phyloP scores from a whole-genome alignment of 35 echinoderm and acorn worm species.

The Ophioderma brevispina region DNA sequence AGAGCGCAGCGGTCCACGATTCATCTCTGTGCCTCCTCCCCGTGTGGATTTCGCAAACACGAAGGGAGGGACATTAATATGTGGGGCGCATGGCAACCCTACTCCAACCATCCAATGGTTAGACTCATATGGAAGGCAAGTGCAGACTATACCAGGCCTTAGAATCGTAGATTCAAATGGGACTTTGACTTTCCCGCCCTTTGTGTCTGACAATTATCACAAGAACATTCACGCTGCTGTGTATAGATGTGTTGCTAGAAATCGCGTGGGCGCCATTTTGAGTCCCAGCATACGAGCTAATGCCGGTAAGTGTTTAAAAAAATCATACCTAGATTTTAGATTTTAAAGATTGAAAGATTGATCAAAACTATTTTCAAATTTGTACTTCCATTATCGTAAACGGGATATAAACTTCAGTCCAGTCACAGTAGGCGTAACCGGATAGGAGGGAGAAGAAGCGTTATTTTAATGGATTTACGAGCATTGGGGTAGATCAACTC shows the following conservation, averaged over 20 bases:
- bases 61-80: conserved; percentile 64
- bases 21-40: conserved; percentile 70
- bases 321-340: too few relatives aligned
- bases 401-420: too few relatives aligned
- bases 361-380: too few relatives aligned
- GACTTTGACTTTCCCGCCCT: conserved; percentile 71
- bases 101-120: conserved; percentile 73
- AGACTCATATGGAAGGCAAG: conserved; percentile 46
- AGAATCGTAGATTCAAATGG: conserved; percentile 76
- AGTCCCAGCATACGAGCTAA: conserved; percentile 90
- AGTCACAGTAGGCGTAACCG: too few relatives aligned
- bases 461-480: too few relatives aligned
- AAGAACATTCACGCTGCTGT: conserved; percentile 60
- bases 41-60: conserved; percentile 64
- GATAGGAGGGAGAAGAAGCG: too few relatives aligned
- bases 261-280: conserved; percentile 70
- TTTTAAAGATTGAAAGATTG: too few relatives aligned
- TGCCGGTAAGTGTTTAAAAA: conserved; percentile 90
- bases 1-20: conserved; percentile 67
- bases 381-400: too few relatives aligned
- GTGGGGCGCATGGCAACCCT: conserved; percentile 77
- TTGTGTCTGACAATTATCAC: conserved; percentile 41
- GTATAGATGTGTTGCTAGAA: conserved; percentile 85
- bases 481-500: too few relatives aligned
- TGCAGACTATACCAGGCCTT: conserved; percentile 53